A percentile compares a stretch with the other conserved stretches of the same genome.
phyloP scores from a whole-genome alignment of 1,140 invertebrate genomes.

The Diabrotica undecimpunctata region DNA sequence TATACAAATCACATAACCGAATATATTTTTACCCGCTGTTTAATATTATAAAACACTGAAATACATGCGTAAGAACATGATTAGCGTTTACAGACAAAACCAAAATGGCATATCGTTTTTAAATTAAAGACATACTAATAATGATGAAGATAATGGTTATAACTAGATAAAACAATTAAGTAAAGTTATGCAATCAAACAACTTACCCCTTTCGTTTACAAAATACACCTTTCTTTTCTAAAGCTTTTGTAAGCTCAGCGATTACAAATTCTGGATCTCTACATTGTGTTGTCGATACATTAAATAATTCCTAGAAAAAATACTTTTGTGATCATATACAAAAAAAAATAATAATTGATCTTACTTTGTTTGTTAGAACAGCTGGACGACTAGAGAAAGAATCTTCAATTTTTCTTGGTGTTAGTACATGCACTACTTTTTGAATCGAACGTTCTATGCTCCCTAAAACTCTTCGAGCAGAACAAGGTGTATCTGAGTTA shows the following conservation, averaged over 20 bases:
- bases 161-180: too few relatives aligned
- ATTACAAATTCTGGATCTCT: slow-evolving; percentile 65
- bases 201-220: slow-evolving; percentile 71
- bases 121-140: too few relatives aligned
- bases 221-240: slow-evolving; percentile 64
- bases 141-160: too few relatives aligned
- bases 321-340: not conserved
- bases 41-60: too few relatives aligned
- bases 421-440: slow-evolving; percentile 65
- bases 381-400: slow-evolving; percentile 43
- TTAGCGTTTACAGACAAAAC: too few relatives aligned
- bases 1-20: too few relatives aligned
- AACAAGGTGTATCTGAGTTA: slow-evolving; percentile 48
- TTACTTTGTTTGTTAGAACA: slow-evolving; percentile 50
- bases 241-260: slow-evolving; percentile 57
- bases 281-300: slow-evolving; percentile 68
- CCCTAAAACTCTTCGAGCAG: slow-evolving; percentile 61
- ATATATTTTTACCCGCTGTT: too few relatives aligned
- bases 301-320: slow-evolving; percentile 62
- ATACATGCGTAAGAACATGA: too few relatives aligned
- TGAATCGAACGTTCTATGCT: slow-evolving; percentile 69
- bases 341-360: not conserved
- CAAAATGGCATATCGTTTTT: too few relatives aligned
- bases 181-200: not conserved
- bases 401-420: slow-evolving; percentile 57